Conservation (phyloP, 1,140 invertebrate genomes). For the Sarcophaga bullata region DNA sequence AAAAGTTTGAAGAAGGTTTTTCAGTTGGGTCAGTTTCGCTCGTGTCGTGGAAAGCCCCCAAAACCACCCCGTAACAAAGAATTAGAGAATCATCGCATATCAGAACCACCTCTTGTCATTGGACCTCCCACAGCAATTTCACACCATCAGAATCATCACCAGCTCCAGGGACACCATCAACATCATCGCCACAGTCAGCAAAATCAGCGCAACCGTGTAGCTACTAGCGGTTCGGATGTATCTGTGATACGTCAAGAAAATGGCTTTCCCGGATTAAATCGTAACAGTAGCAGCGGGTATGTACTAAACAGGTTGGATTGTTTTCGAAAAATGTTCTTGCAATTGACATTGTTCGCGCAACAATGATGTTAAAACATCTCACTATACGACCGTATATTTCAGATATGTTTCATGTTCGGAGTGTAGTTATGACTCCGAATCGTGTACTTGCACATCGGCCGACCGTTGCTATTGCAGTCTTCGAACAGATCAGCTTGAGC, state of each 20-base stretch:
- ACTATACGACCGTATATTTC: not conserved
- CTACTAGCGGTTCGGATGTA: slow-evolving; percentile 63
- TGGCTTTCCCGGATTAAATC: slow-evolving; percentile 68
- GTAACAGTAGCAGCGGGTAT: slow-evolving; percentile 75
- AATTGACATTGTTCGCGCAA: not conserved
- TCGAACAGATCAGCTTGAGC: slow-evolving; percentile 61
- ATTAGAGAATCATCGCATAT: slow-evolving; percentile 43
- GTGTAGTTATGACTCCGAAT: slow-evolving; percentile 83
- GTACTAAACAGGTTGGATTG: slow-evolving; percentile 44
- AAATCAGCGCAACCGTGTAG: slow-evolving; percentile 55
- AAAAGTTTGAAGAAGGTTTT: slow-evolving; percentile 68
- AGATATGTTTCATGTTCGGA: slow-evolving; percentile 85
- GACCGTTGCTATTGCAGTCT: slow-evolving; percentile 82
- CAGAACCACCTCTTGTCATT: slow-evolving; percentile 15
- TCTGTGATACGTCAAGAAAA: slow-evolving; percentile 61
- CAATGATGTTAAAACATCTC: not conserved
- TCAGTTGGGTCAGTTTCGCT: slow-evolving; percentile 60
- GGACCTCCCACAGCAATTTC: slow-evolving; percentile 20
- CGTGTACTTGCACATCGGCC: slow-evolving; percentile 77
- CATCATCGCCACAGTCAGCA: slow-evolving; percentile 44
- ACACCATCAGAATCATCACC: not conserved
- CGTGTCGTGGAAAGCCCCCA: slow-evolving; percentile 56
- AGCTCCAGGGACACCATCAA: not conserved
- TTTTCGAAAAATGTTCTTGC: slow-evolving; percentile 9
- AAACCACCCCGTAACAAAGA: slow-evolving; percentile 47